phyloP scores from a whole-genome alignment of 2,888 invertebrate species.

The Limnephilus lunatus region DNA sequence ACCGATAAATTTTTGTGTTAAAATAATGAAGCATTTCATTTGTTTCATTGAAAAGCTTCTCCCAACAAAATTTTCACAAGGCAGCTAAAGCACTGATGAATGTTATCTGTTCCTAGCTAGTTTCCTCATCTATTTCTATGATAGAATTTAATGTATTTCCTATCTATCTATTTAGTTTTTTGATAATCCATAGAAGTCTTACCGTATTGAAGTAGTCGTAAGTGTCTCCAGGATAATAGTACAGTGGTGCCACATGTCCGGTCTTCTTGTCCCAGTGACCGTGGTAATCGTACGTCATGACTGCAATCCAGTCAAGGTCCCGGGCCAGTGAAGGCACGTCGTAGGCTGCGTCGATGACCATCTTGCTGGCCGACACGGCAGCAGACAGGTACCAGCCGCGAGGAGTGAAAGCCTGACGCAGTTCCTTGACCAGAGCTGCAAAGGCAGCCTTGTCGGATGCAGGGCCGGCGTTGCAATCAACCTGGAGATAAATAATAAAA shows the following conservation, averaged over 20 bases:
- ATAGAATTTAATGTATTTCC: neutral
- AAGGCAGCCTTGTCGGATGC: slow-evolving; percentile 83
- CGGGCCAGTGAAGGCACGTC: slow-evolving; percentile 81
- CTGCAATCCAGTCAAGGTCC: slow-evolving; percentile 87
- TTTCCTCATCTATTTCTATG: neutral
- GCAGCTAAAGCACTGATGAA: too few relatives aligned
- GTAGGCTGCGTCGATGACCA: slow-evolving; percentile 84
- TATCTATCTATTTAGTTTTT: too few relatives aligned
- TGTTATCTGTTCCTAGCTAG: neutral
- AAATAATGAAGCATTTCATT: too few relatives aligned
- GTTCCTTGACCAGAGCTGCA: slow-evolving; percentile 80
- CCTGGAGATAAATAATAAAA: slow-evolving; percentile 70
- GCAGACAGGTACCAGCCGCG: slow-evolving; percentile 82
- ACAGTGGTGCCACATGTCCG: slow-evolving; percentile 86
- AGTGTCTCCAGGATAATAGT: slow-evolving; percentile 80
- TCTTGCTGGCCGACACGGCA: slow-evolving; percentile 85
- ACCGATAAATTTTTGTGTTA: too few relatives aligned
- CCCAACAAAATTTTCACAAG: too few relatives aligned
- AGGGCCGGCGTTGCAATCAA: slow-evolving; percentile 80
- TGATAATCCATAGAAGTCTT: slow-evolving; percentile 69
- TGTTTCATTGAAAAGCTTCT: too few relatives aligned
- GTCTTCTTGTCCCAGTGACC: slow-evolving; percentile 86
- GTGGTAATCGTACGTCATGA: slow-evolving; percentile 90
- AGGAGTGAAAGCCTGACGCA: slow-evolving; percentile 80
- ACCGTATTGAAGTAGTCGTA: slow-evolving; percentile 84